phyloP scores from a whole-genome alignment of 2,113 vertebrate species.

The Pollimyrus isidori region DNA sequence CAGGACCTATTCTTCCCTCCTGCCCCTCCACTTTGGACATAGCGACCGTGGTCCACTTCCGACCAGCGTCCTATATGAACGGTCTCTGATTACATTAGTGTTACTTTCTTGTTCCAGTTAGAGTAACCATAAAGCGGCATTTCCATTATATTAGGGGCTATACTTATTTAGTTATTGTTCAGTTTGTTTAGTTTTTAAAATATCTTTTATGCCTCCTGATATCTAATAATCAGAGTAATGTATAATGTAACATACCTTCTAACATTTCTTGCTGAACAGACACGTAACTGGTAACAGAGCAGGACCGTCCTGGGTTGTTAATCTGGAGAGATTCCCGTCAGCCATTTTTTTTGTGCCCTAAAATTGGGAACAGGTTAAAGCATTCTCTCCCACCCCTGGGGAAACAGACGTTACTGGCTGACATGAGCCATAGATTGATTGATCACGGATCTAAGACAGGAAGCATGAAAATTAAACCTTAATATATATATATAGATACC shows the following conservation, averaged over 20 bases:
- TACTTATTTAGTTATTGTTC: background rate
- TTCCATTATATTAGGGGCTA: background rate
- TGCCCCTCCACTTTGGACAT: background rate
- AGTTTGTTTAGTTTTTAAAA: background rate
- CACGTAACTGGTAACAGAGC: background rate
- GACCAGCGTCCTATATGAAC: background rate
- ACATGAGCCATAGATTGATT: slow-evolving; percentile 55
- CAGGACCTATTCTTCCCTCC: background rate
- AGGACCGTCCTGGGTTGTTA: background rate
- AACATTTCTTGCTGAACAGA: background rate
- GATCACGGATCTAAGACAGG: slow-evolving; percentile 58
- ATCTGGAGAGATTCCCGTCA: background rate
- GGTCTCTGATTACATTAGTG: background rate
- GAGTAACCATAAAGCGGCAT: background rate
- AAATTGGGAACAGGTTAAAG: background rate
- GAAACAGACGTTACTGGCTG: slow-evolving; percentile 32
- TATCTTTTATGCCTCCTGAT: background rate
- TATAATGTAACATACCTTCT: background rate
- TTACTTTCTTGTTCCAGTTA: background rate
- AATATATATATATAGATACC: slow-evolving; percentile 56
- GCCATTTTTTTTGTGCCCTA: background rate
- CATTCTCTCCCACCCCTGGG: background rate
- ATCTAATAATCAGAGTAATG: background rate
- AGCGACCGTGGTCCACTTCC: background rate
- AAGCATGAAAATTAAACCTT: slow-evolving; percentile 51